Conservation (phyloP, 2,113 vertebrate genomes). For the Rousettus leschenaultii region DNA sequence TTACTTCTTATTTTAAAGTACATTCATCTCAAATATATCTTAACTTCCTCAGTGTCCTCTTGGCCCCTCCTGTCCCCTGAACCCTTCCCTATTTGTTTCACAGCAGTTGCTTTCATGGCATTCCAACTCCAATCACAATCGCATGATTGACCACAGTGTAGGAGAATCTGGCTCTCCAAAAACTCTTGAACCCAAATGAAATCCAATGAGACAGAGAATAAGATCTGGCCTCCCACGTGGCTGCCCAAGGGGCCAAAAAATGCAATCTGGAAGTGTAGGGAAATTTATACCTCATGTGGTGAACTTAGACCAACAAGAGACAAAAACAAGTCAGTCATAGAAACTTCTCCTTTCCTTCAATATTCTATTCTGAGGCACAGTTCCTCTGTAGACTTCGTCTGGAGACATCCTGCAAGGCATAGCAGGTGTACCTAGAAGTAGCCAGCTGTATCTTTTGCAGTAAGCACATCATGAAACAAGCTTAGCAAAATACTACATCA, state of each 20-base stretch:
- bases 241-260: not conserved
- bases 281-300: not conserved
- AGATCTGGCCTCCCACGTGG: not conserved
- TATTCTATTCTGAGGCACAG: not conserved
- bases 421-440: not conserved
- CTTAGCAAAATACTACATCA: rapidly evolving
- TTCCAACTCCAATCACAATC: not conserved
- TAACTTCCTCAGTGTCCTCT: not conserved
- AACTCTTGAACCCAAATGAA: not conserved
- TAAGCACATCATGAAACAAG: not conserved
- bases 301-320: not conserved
- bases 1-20: not conserved
- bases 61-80: not conserved
- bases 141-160: not conserved
- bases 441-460: not conserved
- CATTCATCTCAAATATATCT: not conserved
- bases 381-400: not conserved
- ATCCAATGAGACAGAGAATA: not conserved
- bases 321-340: not conserved
- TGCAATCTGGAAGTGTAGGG: not conserved
- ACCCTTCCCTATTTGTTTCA: not conserved
- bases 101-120: not conserved
- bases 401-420: not conserved
- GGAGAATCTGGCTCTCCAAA: not conserved
- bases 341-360: not conserved